These are phyloP conservation scores for Ichneumoninae sp. DNA, from an alignment of 2,888 invertebrate genomes.

Conservation along the genomic window DNA sequence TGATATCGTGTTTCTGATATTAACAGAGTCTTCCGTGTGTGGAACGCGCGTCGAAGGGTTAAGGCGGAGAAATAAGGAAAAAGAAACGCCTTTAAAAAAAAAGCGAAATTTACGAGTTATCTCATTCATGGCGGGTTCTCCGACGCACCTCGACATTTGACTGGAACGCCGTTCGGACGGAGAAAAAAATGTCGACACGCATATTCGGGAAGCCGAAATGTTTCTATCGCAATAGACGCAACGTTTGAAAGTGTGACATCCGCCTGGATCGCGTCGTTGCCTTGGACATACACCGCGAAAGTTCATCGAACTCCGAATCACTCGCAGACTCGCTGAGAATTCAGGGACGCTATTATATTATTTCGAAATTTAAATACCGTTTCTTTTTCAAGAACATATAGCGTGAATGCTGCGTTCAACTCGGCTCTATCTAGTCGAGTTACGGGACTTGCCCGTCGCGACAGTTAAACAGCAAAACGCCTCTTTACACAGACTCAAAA, in stretches of 20 bases:
- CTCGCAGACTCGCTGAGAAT: constrained; percentile 28
- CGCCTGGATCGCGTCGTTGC: background rate
- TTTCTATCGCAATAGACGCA: background rate
- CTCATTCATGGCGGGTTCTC: background rate
- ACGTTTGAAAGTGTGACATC: background rate
- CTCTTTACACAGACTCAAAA: background rate
- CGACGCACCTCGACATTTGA: background rate
- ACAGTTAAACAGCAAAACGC: constrained; percentile 18
- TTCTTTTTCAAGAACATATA: constrained; percentile 47
- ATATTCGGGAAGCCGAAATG: background rate
- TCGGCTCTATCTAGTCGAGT: constrained; percentile 16
- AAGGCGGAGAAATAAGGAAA: background rate
- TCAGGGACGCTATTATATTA: constrained; percentile 29
- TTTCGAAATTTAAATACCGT: constrained; percentile 67
- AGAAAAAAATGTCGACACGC: no score
- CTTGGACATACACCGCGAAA: constrained; percentile 26
- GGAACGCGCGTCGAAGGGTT: no score
- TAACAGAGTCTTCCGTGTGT: background rate
- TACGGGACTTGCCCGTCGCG: constrained; percentile 57
- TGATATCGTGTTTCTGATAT: background rate
- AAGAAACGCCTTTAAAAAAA: background rate
- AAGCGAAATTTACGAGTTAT: constrained; percentile 5
- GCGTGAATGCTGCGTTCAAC: constrained; percentile 34
- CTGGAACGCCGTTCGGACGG: background rate
- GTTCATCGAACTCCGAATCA: constrained; percentile 59